Evolutionary conservation across 2,113 vertebrate species (phyloP).

Genomic region (Brienomyrus brachyistius): DNA sequence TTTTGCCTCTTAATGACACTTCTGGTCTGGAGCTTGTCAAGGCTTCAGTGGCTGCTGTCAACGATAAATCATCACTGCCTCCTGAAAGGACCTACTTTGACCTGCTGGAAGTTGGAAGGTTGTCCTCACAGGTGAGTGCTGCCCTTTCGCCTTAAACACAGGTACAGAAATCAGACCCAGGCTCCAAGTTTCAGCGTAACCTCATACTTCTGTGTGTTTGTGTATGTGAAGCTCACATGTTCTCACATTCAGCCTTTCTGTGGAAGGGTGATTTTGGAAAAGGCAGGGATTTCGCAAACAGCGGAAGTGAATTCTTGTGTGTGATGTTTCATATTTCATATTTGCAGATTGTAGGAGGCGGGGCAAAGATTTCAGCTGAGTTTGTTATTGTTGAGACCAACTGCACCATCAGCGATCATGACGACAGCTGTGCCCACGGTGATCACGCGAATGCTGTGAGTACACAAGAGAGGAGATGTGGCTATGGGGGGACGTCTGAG

Average conservation of each 20-base stretch:
- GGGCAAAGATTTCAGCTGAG: slow-evolving; percentile 38
- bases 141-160: background rate
- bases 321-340: background rate
- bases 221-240: background rate
- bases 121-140: slow-evolving; percentile 53
- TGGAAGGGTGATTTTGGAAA: background rate
- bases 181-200: background rate
- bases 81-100: slow-evolving; percentile 23
- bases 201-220: background rate
- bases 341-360: slow-evolving; percentile 49
- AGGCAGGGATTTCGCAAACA: background rate
- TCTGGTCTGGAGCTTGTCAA: slow-evolving; percentile 44
- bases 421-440: slow-evolving; percentile 41
- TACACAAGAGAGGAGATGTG: background rate
- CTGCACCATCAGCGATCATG: slow-evolving; percentile 40
- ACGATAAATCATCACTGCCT: slow-evolving; percentile 31
- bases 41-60: slow-evolving; percentile 47
- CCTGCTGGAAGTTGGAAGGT: slow-evolving; percentile 53
- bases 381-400: slow-evolving; percentile 54
- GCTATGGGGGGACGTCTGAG: background rate
- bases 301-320: background rate
- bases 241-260: background rate
- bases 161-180: background rate
- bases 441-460: slow-evolving; percentile 50
- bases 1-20: slow-evolving; percentile 56